phyloP scores from a whole-genome alignment of 2,888 invertebrate species.

The Automeris io region DNA sequence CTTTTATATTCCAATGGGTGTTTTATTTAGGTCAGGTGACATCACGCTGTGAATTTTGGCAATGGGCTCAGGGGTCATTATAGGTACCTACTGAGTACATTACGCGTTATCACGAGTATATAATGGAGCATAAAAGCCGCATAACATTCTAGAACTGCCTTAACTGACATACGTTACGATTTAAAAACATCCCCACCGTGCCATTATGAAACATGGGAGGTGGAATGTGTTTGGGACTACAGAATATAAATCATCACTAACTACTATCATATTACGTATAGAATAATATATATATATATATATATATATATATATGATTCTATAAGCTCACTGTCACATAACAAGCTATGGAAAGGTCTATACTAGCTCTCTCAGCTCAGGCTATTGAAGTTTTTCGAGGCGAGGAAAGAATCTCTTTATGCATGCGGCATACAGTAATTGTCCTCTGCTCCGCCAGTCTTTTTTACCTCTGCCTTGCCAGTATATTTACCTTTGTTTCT shows the following conservation, averaged over 20 bases:
- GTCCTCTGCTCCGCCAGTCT: too few species aligned
- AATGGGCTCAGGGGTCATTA: slow-evolving; percentile 11
- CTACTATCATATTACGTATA: too few species aligned
- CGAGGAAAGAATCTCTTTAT: too few species aligned
- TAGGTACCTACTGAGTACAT: slow-evolving; percentile 12
- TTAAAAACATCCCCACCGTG: slow-evolving; percentile 17
- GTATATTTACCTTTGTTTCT: too few species aligned
- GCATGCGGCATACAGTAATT: too few species aligned
- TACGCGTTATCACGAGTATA: slow-evolving; percentile 22
- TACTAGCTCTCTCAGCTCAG: too few species aligned
- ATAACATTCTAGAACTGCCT: slow-evolving; percentile 21
- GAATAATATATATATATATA: too few species aligned
- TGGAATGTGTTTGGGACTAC: neutral
- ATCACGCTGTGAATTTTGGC: slow-evolving; percentile 17
- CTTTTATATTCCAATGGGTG: slow-evolving; percentile 17
- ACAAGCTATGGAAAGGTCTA: too few species aligned
- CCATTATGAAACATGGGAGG: neutral
- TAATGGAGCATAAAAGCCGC: slow-evolving; percentile 24
- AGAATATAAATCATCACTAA: neutral
- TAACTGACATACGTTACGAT: slow-evolving; percentile 22
- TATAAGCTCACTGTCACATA: too few species aligned
- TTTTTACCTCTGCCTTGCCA: too few species aligned
- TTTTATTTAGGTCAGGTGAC: slow-evolving; percentile 16
- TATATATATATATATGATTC: too few species aligned
- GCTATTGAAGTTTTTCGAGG: too few species aligned